These are phyloP conservation scores for Branchinecta sandiegonensis DNA, from an alignment of 2,888 invertebrate species.

Conservation along the genomic window DNA sequence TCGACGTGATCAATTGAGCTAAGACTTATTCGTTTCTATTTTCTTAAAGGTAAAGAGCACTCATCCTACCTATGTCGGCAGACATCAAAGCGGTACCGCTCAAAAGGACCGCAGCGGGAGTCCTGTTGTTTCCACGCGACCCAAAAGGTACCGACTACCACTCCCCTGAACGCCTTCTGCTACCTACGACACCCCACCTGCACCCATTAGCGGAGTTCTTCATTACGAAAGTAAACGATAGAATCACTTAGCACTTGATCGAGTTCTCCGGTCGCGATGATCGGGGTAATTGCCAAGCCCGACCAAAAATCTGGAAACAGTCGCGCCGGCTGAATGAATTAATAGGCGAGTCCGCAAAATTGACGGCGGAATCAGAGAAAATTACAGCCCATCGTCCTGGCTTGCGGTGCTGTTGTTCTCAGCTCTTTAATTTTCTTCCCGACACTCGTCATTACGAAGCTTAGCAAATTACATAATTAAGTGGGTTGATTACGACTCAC, in stretches of 20 bases:
- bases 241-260: no score
- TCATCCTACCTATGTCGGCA: conserved; percentile 16
- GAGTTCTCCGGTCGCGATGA: no score
- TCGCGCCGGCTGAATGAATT: not conserved
- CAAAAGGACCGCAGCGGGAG: not conserved
- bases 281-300: no score
- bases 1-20: no score
- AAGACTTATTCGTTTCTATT: no score
- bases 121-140: conserved; percentile 15
- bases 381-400: not conserved
- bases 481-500: not conserved
- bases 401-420: not conserved
- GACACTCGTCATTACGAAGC: not conserved
- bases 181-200: conserved; percentile 16
- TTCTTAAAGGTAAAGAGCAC: not conserved
- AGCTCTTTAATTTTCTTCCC: conserved; percentile 2
- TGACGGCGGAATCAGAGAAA: not conserved
- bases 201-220: conserved; percentile 4
- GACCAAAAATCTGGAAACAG: not conserved
- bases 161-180: conserved; percentile 14
- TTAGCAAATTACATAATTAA: conserved; percentile 11
- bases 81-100: conserved; percentile 2
- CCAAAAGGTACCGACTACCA: conserved; percentile 1
- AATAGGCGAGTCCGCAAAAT: conserved; percentile 1
- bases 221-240: not conserved